These are phyloP conservation scores for Gryon sp. DNA, from an alignment of 1,140 invertebrate species.

Conservation along the genomic window DNA sequence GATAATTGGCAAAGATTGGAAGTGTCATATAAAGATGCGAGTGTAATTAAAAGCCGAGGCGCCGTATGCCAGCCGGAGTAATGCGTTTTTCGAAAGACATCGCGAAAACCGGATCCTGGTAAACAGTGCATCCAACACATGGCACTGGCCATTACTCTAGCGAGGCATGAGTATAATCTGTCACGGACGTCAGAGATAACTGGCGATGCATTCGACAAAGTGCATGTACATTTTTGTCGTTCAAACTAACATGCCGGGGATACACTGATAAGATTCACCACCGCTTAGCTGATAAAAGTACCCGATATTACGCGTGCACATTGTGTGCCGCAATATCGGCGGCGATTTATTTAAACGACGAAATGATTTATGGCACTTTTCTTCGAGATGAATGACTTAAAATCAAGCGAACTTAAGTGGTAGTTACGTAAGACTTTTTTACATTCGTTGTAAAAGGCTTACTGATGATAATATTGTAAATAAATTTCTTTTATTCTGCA, in stretches of 20 bases:
- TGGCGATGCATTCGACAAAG: constrained; percentile 33
- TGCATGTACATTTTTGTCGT: constrained; percentile 29
- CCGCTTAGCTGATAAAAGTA: constrained; percentile 10
- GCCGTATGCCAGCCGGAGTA: constrained; percentile 2
- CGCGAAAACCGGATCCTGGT: constrained; percentile 50
- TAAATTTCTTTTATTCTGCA: too few relatives aligned
- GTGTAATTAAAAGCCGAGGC: constrained; percentile 48
- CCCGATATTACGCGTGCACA: neutral
- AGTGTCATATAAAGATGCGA: constrained; percentile 53
- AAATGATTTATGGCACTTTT: too few relatives aligned
- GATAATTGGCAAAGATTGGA: constrained; percentile 45
- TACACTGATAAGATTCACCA: constrained; percentile 29
- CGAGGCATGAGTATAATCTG: constrained; percentile 29
- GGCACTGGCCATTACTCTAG: constrained; percentile 42
- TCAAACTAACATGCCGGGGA: neutral
- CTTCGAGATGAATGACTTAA: too few relatives aligned
- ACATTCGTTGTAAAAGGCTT: neutral
- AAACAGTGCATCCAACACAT: constrained; percentile 44
- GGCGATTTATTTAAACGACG: neutral
- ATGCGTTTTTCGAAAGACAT: neutral
- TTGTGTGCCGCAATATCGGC: neutral
- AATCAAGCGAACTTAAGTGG: too few relatives aligned
- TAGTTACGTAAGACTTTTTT: neutral
- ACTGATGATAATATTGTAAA: too few relatives aligned
- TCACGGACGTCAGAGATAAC: constrained; percentile 55